Evolutionary conservation across 2,797 vertebrate species (phyloP).

Genomic region (Lepus oiostolus): DNA sequence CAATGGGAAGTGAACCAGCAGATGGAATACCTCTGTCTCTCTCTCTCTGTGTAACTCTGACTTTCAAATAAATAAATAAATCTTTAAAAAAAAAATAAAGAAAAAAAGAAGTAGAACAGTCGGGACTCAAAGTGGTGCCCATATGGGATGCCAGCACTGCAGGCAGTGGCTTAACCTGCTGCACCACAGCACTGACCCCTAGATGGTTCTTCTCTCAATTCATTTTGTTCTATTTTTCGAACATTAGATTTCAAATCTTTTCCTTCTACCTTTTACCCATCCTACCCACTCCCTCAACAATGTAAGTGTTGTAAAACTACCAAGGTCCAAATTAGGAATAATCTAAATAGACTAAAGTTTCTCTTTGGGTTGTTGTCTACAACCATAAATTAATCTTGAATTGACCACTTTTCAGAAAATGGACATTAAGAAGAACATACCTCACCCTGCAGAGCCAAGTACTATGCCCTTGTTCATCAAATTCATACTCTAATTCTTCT

Average conservation of each 20-base stretch:
- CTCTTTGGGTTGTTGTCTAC: background rate
- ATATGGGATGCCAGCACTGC: too few relatives aligned
- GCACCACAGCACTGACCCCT: too few relatives aligned
- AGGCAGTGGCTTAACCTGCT: too few relatives aligned
- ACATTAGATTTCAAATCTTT: background rate
- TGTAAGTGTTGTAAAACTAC: background rate
- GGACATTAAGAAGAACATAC: constrained; percentile 87
- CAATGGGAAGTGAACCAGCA: too few relatives aligned
- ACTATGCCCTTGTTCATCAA: constrained; percentile 95
- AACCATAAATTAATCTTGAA: constrained; percentile 60
- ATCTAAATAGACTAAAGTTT: constrained; percentile 48
- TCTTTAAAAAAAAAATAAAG: too few relatives aligned
- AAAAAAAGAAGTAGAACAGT: too few relatives aligned
- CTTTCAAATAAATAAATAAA: too few relatives aligned
- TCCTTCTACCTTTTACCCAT: background rate
- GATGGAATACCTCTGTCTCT: too few relatives aligned
- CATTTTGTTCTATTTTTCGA: constrained; percentile 25
- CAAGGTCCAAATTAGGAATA: constrained; percentile 19
- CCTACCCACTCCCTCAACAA: background rate
- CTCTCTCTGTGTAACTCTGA: too few relatives aligned
- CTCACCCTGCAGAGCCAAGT: constrained; percentile 98
- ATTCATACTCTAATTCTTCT: constrained; percentile 98
- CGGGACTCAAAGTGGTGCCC: too few relatives aligned
- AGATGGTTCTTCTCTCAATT: background rate
- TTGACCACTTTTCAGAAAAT: constrained; percentile 31